These are phyloP conservation scores for Aselliscus stoliczkanus DNA, from an alignment of 2,797 vertebrate species.

Conservation along the genomic window DNA sequence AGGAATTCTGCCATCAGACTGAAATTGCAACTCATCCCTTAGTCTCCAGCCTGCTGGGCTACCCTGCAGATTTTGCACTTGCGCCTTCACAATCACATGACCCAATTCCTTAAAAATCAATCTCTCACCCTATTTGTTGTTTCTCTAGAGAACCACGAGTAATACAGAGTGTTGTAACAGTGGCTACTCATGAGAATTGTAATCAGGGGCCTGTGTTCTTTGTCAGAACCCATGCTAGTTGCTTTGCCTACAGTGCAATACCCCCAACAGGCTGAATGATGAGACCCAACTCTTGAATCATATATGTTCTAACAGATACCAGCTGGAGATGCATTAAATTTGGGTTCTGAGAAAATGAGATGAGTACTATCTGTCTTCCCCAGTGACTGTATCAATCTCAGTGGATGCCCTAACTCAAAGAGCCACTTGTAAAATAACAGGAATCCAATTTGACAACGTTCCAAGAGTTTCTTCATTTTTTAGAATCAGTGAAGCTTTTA, in stretches of 20 bases:
- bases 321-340: background rate
- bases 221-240: background rate
- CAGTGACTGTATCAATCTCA: background rate
- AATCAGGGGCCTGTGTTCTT: background rate
- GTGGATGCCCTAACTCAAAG: background rate
- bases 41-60: background rate
- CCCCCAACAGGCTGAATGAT: background rate
- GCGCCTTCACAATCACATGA: background rate
- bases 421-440: background rate
- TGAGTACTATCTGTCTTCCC: background rate
- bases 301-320: background rate
- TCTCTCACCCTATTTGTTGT: background rate
- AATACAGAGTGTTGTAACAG: background rate
- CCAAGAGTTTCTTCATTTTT: constrained; percentile 4
- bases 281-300: background rate
- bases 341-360: background rate
- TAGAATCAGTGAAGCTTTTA: background rate
- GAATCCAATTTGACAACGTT: constrained; percentile 1
- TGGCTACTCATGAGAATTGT: background rate
- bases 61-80: background rate
- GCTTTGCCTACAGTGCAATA: background rate
- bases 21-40: background rate
- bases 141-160: background rate
- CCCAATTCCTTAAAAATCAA: background rate
- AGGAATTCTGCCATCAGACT: background rate